Percentiles rank a stretch among this genome's conserved stretches.
Conservation (phyloP, 2,113 vertebrate genomes). For the Phyllopteryx taeniolatus region DNA sequence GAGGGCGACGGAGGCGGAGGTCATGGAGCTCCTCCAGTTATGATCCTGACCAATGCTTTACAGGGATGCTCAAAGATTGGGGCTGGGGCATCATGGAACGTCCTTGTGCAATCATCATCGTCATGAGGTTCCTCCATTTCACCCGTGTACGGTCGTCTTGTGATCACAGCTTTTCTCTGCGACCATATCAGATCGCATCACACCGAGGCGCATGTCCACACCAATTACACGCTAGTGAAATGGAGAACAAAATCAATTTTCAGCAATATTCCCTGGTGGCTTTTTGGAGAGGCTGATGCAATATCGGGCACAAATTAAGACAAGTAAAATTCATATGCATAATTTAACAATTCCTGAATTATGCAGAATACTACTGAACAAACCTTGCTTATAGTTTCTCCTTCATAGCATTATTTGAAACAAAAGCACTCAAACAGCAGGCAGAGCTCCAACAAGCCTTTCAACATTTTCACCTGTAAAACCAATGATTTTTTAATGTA, state of each 20-base stretch:
- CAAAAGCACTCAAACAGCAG: constrained; percentile 15
- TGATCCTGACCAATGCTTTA: constrained; percentile 61
- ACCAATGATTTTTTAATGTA: neutral
- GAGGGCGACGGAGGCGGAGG: constrained; percentile 62
- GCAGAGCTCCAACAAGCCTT: neutral
- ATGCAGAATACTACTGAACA: constrained; percentile 58
- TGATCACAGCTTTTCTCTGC: constrained; percentile 10
- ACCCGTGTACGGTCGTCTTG: neutral
- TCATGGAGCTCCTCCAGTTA: constrained; percentile 63
- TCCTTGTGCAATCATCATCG: constrained; percentile 43
- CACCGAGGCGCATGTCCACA: constrained; percentile 16
- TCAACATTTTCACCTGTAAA: neutral
- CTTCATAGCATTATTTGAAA: constrained; percentile 1
- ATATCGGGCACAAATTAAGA: constrained; percentile 57
- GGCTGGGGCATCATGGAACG: constrained; percentile 46
- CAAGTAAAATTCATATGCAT: constrained; percentile 56
- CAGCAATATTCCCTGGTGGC: constrained; percentile 39
- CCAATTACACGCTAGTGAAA: constrained; percentile 19
- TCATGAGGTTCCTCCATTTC: constrained; percentile 17
- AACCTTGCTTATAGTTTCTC: constrained; percentile 52
- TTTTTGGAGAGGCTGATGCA: constrained; percentile 51
- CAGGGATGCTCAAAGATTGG: constrained; percentile 52
- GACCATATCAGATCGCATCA: constrained; percentile 9
- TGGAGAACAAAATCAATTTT: constrained; percentile 32
- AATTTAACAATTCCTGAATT: constrained; percentile 55